Conservation (phyloP, 92 coral and sea anemone genomes). For the Porites divaricata region DNA sequence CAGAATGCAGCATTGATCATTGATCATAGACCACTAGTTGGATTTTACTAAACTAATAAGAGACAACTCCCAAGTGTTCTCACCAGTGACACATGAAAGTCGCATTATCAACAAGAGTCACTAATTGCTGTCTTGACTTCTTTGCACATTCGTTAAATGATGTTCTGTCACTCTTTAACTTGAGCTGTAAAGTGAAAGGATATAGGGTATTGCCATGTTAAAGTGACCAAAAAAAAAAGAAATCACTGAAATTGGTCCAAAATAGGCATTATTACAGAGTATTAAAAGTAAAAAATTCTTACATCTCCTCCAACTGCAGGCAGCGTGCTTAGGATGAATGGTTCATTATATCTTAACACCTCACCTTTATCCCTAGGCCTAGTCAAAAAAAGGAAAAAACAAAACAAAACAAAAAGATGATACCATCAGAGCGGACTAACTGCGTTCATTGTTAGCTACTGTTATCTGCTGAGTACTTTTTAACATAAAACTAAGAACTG, state of each 20-base stretch:
- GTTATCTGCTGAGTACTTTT: no score
- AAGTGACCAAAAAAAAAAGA: no score
- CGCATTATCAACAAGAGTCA: constrained; percentile 62
- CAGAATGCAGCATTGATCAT: no score
- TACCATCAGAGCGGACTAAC: no score
- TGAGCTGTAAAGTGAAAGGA: constrained; percentile 54
- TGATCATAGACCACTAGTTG: no score
- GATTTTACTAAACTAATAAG: no score
- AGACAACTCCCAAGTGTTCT: neutral
- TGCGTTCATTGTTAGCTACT: no score
- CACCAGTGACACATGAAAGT: constrained; percentile 87
- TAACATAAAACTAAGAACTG: no score
- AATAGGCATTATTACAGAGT: no score
- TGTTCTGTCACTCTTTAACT: constrained; percentile 83
- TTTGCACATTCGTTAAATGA: constrained; percentile 94
- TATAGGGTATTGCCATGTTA: no score
- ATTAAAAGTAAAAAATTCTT: neutral
- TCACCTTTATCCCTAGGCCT: constrained; percentile 84
- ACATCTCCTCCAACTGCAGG: constrained; percentile 96
- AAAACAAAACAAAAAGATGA: no score
- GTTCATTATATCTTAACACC: constrained; percentile 82
- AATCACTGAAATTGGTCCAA: no score
- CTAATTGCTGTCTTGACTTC: constrained; percentile 93
- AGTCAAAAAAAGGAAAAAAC: neutral
- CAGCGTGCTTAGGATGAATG: constrained; percentile 83